Evolutionary conservation across 2,888 invertebrate species (phyloP), one percentile per base, ranked within the genome.

Genomic region (Epistrophella euchroma): DNA sequence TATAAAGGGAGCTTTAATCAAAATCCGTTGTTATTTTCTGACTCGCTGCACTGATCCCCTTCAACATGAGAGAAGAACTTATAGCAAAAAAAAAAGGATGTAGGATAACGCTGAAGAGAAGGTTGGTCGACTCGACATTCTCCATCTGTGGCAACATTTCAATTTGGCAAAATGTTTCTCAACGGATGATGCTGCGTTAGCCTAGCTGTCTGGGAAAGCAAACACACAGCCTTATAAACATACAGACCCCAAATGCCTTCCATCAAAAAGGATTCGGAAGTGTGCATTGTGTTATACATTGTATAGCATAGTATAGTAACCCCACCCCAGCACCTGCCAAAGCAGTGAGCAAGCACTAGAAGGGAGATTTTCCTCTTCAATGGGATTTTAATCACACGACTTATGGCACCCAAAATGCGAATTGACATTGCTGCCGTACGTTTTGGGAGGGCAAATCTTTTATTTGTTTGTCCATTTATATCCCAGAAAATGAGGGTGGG

Each of bases 11-110:
- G 92, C 91, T 92, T 92, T 92, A 92, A 92, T 92, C 92, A 92
- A 92, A 92, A 92, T 92, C 93, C 92, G 93, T 92, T 93, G 93
- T 94, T 93, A 93, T 94, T 94, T 94, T 94, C 94, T 94, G 92
- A 93, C 92, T 93, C 93, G 93, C 92, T 94, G 93, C 93, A 93
- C 93, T 93, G 93, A 94, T 93, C 93, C 93, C 78, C 80, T 85
- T 85, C 68, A 73, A 68, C 60, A 68, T 62, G 66, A 35, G n/a
- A 68, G 40, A 28, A 58, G 60, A 50, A 68, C 56, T 64, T 50
- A n/a, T n/a, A 37, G n/a, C 60, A 45, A 71, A 72, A 64, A 60
- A 45, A 50, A 62, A 62, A 52, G 17, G 28, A 68, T 52, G 68
- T 68, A 68, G 37, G 68, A 68, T 66, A 66, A 47, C 32, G 45